Conservation (phyloP, 2,797 vertebrate species). For the Ctenopoma multispine region DNA sequence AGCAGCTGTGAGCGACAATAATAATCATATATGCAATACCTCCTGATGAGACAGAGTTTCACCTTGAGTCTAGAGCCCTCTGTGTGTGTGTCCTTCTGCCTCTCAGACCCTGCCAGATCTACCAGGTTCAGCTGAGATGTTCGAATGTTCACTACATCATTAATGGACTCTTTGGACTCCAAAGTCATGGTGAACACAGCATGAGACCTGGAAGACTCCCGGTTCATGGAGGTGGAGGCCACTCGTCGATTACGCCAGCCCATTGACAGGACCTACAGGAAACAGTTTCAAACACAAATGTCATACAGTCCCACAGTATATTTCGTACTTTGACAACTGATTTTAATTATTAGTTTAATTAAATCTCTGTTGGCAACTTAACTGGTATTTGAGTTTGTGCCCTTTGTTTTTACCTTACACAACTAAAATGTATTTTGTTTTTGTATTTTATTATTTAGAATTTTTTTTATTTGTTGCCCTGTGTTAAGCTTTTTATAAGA, state of each 20-base stretch:
- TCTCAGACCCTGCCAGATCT: conserved; percentile 95
- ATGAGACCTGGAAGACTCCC: conserved; percentile 95
- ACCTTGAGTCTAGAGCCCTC: conserved; percentile 95
- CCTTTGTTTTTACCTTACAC: too few species aligned
- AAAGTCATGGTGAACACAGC: conserved; percentile 95
- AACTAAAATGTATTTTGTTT: too few species aligned
- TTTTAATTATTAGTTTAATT: not conserved
- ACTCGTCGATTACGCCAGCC: conserved; percentile 96
- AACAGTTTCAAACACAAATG: conserved; percentile 17
- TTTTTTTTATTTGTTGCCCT: too few species aligned
- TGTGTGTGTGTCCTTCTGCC: conserved; percentile 93
- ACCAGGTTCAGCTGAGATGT: conserved; percentile 95
- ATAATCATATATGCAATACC: not conserved
- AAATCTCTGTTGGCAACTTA: too few species aligned
- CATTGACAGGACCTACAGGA: conserved; percentile 88
- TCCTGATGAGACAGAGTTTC: not conserved
- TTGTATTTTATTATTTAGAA: too few species aligned
- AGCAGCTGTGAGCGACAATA: conserved; percentile 10
- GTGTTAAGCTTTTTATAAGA: too few species aligned
- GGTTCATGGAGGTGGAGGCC: conserved; percentile 97
- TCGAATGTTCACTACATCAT: conserved; percentile 92
- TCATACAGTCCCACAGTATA: not conserved
- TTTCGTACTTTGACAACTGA: not conserved
- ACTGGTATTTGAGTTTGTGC: too few species aligned
- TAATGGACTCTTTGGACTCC: conserved; percentile 93